Conservation (phyloP, 2,797 vertebrate species). For the Ara ararauna region DNA sequence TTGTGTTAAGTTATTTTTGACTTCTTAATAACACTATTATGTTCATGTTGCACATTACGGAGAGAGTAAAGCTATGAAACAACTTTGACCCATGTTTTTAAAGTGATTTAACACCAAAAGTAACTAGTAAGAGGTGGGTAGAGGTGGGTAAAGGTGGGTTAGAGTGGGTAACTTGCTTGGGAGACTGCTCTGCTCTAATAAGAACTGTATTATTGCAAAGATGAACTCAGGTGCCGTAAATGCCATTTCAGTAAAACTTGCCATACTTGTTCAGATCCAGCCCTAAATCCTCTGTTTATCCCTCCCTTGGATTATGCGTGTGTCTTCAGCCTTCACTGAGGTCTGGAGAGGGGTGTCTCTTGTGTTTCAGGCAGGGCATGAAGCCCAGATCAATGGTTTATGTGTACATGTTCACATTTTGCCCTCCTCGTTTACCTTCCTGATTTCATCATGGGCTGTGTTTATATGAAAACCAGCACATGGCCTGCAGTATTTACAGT, state of each 20-base stretch:
- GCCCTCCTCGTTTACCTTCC: not conserved
- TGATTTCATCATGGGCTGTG: not conserved
- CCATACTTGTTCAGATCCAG: not conserved
- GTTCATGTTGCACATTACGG: slow-evolving; percentile 80
- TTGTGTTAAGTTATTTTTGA: slow-evolving; percentile 81
- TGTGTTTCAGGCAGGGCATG: not conserved
- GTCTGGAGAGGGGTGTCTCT: not conserved
- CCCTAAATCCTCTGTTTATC: not conserved
- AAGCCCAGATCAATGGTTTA: not conserved
- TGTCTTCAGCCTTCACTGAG: not conserved
- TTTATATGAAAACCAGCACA: not conserved
- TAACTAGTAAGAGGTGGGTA: not conserved
- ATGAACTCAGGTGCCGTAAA: not conserved
- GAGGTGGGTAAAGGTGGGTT: not conserved
- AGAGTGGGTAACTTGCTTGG: not conserved
- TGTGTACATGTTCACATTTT: not conserved
- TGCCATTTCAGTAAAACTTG: not conserved
- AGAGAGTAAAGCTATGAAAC: slow-evolving; percentile 82
- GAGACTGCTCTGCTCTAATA: not conserved
- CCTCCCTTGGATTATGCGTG: not conserved
- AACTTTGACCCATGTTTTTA: slow-evolving; percentile 61
- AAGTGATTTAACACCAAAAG: slow-evolving; percentile 25
- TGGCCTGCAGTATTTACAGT: not conserved
- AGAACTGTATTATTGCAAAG: not conserved
- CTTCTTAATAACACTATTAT: slow-evolving; percentile 80